Evolutionary conservation across 2,113 vertebrate species (phyloP), one percentile per base, ranked within the genome.

Genomic region (Cheilinus undulatus): DNA sequence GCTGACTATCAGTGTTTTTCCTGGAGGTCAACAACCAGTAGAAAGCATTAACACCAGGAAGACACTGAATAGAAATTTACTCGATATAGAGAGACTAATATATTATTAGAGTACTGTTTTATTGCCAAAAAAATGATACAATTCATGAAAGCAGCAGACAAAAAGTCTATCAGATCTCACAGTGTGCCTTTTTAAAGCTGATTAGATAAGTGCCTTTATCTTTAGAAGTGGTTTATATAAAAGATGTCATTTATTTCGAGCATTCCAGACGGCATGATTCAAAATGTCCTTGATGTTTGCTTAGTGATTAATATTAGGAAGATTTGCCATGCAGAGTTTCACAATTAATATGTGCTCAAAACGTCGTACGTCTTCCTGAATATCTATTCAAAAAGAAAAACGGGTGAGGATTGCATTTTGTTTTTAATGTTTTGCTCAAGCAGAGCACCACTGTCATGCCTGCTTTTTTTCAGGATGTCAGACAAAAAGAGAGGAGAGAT

Each of bases 351-450:
- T 76, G 78, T 63, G 86, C 36, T 80, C 80, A 78, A 87, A 69
- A 75, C 71, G 65, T 59, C 51, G 78, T 84, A 77, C 51, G 85
- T 88, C 86, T 80, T 61, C 76, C 84, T 53, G 77, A 78, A 87
- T 79, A 88, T 86, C 80, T 88, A 67, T 89, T 91, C 79, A 82
- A 69, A 89, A 86, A 89, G 83, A 78, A 84, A 87, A 89, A 83
- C 68, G 80, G 88, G 85, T 70, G 80, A 91, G 92, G 89, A 92
- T 82, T 86, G 92, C 86, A 91, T 92, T 93, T 91, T 86, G 89
- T 92, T 93, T 92, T 89, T 90, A 85, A 93, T 91, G 87, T 92
- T 93, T 93, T 90, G 87, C 91, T 93, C 82, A 88, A 92, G 91
- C 88, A 85, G 90, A 91, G 90, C 90, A 86, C 78, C 86, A 91